These are phyloP conservation scores for Sturmia bella DNA, from an alignment of 2,888 invertebrate genomes.

Conservation along the genomic window DNA sequence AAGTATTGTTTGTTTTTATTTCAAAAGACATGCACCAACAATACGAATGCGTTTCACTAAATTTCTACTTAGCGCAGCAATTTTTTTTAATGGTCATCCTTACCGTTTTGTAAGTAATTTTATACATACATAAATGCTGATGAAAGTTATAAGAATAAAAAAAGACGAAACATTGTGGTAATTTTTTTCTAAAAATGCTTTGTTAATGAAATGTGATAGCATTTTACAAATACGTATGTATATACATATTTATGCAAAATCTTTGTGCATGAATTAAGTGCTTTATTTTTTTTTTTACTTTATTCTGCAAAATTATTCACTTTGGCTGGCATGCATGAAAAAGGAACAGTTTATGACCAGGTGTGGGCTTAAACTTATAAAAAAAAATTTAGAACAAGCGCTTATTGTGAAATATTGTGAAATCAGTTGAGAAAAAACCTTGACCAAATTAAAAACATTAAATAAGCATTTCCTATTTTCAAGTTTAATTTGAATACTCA, in stretches of 20 bases:
- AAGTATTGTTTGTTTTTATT: constrained; percentile 2
- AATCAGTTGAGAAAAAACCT: no score
- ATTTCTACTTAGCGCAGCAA: constrained; percentile 42
- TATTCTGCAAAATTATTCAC: constrained; percentile 1
- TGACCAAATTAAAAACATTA: no score
- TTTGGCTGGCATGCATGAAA: background rate
- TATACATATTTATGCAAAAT: constrained; percentile 23
- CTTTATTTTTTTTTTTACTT: no score
- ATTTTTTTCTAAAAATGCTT: constrained; percentile 43
- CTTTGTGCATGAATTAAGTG: constrained; percentile 22
- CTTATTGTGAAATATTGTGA: no score
- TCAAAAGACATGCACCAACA: constrained; percentile 11
- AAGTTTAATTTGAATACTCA: no score
- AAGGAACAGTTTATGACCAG: constrained; percentile 26
- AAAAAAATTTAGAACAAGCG: no score
- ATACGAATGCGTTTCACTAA: background rate
- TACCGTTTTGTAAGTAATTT: constrained; percentile 63
- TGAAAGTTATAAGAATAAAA: constrained; percentile 27
- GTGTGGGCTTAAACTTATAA: constrained; percentile 36
- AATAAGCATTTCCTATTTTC: no score
- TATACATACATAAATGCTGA: constrained; percentile 59
- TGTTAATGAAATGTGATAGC: constrained; percentile 53
- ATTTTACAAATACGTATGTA: constrained; percentile 23
- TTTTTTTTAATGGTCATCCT: constrained; percentile 40
- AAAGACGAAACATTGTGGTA: background rate